phyloP scores from a whole-genome alignment of 2,797 vertebrate species.

The Choloepus didactylus region DNA sequence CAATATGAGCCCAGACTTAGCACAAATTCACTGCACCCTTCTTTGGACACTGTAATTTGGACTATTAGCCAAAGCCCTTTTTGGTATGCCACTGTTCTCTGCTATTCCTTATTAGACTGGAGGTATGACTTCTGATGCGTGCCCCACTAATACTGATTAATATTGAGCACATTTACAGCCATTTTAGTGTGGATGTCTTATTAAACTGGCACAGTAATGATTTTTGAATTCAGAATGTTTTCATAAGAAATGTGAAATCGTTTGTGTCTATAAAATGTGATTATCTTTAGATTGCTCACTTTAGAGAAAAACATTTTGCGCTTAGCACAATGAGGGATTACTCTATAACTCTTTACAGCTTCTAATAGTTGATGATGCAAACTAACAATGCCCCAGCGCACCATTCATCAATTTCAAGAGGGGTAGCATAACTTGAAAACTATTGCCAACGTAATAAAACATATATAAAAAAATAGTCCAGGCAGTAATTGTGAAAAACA shows the following conservation, averaged over 20 bases:
- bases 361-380: slow-evolving; percentile 76
- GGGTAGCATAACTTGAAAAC: slow-evolving; percentile 57
- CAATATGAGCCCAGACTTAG: not conserved
- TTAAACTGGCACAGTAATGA: slow-evolving; percentile 25
- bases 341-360: slow-evolving; percentile 66
- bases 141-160: not conserved
- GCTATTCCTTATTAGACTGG: not conserved
- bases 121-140: not conserved
- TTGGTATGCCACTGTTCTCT: not conserved
- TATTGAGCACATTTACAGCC: slow-evolving; percentile 50
- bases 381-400: slow-evolving; percentile 57
- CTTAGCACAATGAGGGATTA: slow-evolving; percentile 69
- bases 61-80: not conserved
- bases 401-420: slow-evolving; percentile 69
- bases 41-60: slow-evolving; percentile 13
- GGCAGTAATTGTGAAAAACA: slow-evolving; percentile 71
- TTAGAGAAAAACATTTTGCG: slow-evolving; percentile 68
- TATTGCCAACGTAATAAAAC: slow-evolving; percentile 60
- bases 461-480: slow-evolving; percentile 62
- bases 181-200: slow-evolving; percentile 16
- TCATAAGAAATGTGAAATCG: slow-evolving; percentile 66
- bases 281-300: slow-evolving; percentile 78
- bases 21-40: not conserved
- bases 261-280: slow-evolving; percentile 74
- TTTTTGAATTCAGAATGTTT: slow-evolving; percentile 61